These are phyloP conservation scores for Epizoanthus ramosus DNA, from an alignment of 92 coral and sea anemone species.

Conservation along the genomic window DNA sequence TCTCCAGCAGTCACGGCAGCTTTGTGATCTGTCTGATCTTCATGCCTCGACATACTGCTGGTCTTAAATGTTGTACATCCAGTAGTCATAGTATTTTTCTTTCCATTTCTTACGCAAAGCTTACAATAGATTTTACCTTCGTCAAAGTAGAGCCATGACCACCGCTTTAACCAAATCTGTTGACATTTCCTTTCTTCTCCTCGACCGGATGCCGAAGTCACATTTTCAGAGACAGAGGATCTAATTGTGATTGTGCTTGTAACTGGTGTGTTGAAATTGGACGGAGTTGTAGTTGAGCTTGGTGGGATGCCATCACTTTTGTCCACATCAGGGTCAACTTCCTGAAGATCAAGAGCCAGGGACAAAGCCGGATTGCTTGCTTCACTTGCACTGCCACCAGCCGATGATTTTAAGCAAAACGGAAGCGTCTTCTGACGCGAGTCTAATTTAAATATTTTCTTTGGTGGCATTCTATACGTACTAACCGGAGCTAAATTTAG, in stretches of 20 bases:
- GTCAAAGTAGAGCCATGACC: conserved; percentile 50
- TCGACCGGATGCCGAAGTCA: background rate
- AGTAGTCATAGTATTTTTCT: conserved; percentile 47
- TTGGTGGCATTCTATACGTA: too few species aligned
- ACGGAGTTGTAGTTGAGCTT: background rate
- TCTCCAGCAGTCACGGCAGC: background rate
- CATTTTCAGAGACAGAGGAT: too few species aligned
- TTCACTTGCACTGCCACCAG: background rate
- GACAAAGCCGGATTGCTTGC: too few species aligned
- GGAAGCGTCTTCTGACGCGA: background rate
- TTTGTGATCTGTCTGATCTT: conserved; percentile 33
- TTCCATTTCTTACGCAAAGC: conserved; percentile 36
- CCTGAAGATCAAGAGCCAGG: too few species aligned
- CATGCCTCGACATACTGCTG: conserved; percentile 46
- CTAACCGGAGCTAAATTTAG: background rate
- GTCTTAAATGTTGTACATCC: conserved; percentile 56
- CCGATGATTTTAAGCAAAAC: background rate
- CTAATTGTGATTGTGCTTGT: too few species aligned
- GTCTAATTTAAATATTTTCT: background rate
- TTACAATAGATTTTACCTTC: conserved; percentile 48
- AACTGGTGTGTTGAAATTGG: too few species aligned
- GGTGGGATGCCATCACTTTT: too few species aligned
- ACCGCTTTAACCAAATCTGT: conserved; percentile 42
- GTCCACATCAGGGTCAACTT: too few species aligned
- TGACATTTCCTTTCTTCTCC: conserved; percentile 26